Base-by-base conservation (phyloP, 2,888 invertebrate species). In the Sesia bembeciformis region DNA sequence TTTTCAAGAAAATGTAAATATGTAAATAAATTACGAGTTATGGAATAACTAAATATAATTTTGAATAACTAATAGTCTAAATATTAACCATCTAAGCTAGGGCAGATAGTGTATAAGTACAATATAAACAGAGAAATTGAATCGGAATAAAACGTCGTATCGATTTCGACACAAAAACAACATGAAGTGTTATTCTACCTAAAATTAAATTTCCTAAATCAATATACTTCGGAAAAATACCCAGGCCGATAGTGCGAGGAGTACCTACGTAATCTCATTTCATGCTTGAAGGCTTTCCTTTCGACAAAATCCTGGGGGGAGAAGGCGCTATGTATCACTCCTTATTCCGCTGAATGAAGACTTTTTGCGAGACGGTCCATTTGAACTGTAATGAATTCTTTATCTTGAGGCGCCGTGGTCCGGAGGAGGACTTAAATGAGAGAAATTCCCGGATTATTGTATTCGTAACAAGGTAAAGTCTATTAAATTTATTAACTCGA, bases 251-350 rank as follows among this genome's bases (percentile, higher is more conserved):
- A 59, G 60, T 56, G 56, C 51, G 53, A 58, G 49, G 53, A 55
- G 40, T 54, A 54, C 23, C 23, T 23, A 57, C 58, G 55, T 60
- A 67, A 67, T 63, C 66, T 68, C 65, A 64, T 73, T 73, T 67
- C 65, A 67, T 61, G 69, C 65, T 63, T 55, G 60, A 60, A 56
- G 57, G 58, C 57, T 41, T 54, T 53, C 57, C 55, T 54, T 55
- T 41, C 58, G 53, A 51, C 52, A 49, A 52, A 59, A 56, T 53
- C 62, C 61, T 43, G 49, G 49, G 54, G 53, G 57, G 52, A 56
- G 53, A 52, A 49, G 55, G 52, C 54, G 56, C 57, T 40, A 61
- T 59, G 60, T 60, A 60, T 62, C 61, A 60, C 60, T 52, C 46
- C 46, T 57, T 49, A 58, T 50, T 55, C 54, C 53, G 56, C 54